phyloP scores from a whole-genome alignment of 1,140 invertebrate genomes.

The Lepidotrigona ventralis region DNA sequence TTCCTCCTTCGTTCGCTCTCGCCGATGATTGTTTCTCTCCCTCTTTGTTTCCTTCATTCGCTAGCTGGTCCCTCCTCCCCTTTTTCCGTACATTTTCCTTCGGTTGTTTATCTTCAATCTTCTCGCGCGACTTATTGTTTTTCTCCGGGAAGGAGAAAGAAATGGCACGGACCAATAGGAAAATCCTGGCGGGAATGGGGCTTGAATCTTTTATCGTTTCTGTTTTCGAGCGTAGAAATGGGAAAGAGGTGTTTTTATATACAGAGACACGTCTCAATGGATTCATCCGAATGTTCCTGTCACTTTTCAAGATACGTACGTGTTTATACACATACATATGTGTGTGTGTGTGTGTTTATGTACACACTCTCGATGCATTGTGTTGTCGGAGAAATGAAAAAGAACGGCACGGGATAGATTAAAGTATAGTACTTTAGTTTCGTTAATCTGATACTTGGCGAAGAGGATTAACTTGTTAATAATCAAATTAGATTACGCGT shows the following conservation, averaged over 20 bases:
- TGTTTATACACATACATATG: too few species aligned
- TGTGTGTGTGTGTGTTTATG: too few species aligned
- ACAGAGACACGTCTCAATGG: slow-evolving; percentile 2
- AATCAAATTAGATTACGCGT: too few species aligned
- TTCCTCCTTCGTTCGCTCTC: background rate
- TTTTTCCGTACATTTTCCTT: slow-evolving; percentile 32
- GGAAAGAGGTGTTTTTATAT: slow-evolving; percentile 7
- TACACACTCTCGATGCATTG: background rate
- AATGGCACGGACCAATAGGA: slow-evolving; percentile 12
- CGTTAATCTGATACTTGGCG: too few species aligned
- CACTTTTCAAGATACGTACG: background rate
- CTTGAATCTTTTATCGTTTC: slow-evolving; percentile 24
- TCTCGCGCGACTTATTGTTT: slow-evolving; percentile 19
- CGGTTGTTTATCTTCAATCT: slow-evolving; percentile 18
- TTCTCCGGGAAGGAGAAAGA: background rate
- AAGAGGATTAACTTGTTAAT: too few species aligned
- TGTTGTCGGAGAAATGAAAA: background rate
- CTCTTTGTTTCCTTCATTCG: background rate
- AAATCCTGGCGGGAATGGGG: slow-evolving; percentile 15
- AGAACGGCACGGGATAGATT: background rate
- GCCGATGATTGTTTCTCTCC: background rate
- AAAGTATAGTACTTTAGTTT: background rate
- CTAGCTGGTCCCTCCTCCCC: background rate
- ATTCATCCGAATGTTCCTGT: background rate
- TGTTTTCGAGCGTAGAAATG: background rate